Conservation (phyloP, 53 echinoderm and acorn worm species). For the Temnopleurus reevesii region DNA sequence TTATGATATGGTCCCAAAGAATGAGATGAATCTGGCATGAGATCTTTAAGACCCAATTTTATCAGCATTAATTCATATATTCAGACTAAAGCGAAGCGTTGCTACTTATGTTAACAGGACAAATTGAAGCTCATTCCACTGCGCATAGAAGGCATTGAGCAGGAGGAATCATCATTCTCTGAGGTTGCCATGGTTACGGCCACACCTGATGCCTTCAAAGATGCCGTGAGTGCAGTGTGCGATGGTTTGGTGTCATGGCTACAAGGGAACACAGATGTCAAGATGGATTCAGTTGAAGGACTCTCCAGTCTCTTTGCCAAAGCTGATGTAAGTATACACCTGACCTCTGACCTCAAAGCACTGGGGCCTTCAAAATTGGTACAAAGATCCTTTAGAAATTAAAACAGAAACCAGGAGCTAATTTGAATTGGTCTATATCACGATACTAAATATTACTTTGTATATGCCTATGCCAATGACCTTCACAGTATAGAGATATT, state of each 20-base stretch:
- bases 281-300: background rate
- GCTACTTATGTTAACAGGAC: background rate
- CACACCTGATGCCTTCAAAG: conserved; percentile 62
- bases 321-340: conserved; percentile 6
- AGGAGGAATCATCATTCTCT: conserved; percentile 29
- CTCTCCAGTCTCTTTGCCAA: background rate
- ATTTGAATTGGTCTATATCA: too few species aligned
- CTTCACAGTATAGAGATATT: too few species aligned
- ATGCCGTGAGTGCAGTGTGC: conserved; percentile 42
- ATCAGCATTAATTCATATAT: too few species aligned
- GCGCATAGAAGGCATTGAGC: conserved; percentile 37
- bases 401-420: too few species aligned
- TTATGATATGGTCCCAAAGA: too few species aligned
- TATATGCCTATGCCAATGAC: too few species aligned
- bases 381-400: background rate
- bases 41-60: too few species aligned
- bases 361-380: background rate
- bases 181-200: conserved; percentile 61
- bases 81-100: too few species aligned
- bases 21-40: too few species aligned
- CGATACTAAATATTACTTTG: too few species aligned
- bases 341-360: background rate
- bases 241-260: conserved; percentile 59
- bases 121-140: conserved; percentile 41
- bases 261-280: background rate